phyloP scores from a whole-genome alignment of 2,797 vertebrate species.

The Anisognathus igniventris region DNA sequence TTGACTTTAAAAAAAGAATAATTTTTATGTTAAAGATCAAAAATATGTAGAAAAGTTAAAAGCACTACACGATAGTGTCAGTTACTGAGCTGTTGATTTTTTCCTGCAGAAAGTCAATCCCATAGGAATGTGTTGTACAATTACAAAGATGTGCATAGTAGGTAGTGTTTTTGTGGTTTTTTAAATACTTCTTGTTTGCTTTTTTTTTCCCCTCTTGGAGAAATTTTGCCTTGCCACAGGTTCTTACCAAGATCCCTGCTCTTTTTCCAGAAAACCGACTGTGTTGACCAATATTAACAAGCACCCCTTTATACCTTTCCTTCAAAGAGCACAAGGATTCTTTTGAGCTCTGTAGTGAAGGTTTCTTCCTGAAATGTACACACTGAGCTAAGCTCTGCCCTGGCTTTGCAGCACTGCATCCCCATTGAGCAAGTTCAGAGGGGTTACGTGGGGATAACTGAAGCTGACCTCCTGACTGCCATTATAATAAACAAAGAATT shows the following conservation, averaged over 20 bases:
- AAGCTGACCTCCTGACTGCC: constrained; percentile 14
- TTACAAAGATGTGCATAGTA: constrained; percentile 3
- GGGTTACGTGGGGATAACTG: constrained; percentile 50
- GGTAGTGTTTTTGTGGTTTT: not conserved
- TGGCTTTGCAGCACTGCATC: not conserved
- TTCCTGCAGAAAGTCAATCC: not conserved
- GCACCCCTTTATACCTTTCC: constrained; percentile 44
- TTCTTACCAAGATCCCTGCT: not conserved
- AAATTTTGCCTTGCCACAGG: not conserved
- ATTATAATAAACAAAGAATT: not conserved
- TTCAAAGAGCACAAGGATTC: constrained; percentile 43
- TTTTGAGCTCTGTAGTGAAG: constrained; percentile 41
- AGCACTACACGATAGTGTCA: not conserved
- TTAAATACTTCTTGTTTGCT: not conserved
- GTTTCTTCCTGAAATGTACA: constrained; percentile 3
- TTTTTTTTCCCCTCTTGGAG: not conserved
- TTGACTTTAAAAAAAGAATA: not conserved
- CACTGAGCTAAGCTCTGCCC: not conserved
- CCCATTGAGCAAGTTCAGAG: constrained; percentile 11
- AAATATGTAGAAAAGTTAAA: not conserved
- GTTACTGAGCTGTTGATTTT: not conserved
- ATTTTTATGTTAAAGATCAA: not conserved
- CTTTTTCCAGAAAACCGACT: constrained; percentile 43
- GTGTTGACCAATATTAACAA: constrained; percentile 38
- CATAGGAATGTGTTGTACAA: not conserved